Base-by-base conservation (phyloP, 2,888 invertebrate species). In the Frankliniella fusca region DNA sequence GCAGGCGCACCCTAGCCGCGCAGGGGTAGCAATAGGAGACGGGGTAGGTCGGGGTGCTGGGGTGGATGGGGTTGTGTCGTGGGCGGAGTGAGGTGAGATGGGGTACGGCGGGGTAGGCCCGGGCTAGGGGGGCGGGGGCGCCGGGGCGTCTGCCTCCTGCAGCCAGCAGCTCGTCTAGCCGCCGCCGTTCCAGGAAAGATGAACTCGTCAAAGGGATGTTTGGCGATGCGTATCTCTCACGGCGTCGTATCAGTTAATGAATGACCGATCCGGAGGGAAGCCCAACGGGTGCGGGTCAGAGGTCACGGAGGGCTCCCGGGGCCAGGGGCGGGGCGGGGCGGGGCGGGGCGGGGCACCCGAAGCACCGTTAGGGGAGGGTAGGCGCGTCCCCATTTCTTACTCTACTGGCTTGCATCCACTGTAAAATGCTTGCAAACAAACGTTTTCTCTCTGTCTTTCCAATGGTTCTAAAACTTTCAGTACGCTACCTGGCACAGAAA, bases 111-210 rank as follows among this genome's bases (percentile, higher is more conserved):
- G 38, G 38, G 38, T n/a, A n/a, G 38, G 38, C 38, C 3, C 3
- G 38, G 38, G 38, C 3, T 2, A 38, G 38, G 38, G 38, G 38
- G 38, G 38, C 3, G 38, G 38, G 38, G 38, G 38, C 38, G 38
- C 38, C 38, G 38, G 38, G 38, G 38, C 38, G 38, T 38, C 38
- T 38, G 38, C 38, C 38, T 5, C 38, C 38, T 38, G 38, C 38
- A 38, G 38, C 38, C 38, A 38, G 38, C 38, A 38, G 3, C 38
- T 38, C 38, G 38, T 38, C 38, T 38, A 3, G 61, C 54, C 54
- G 61, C 54, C 54, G 70, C 23, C 23, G 70, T 76, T 76, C 70
- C 70, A 27, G 27, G 70, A 76, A 76, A 9, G 70, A 76, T 76
- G 70, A 76, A 76, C 70, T 27, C 70, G 70, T 76, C 70, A 76